These are phyloP conservation scores for Aleiodes sp. DNA, from an alignment of 1,140 invertebrate genomes.

Conservation along the genomic window DNA sequence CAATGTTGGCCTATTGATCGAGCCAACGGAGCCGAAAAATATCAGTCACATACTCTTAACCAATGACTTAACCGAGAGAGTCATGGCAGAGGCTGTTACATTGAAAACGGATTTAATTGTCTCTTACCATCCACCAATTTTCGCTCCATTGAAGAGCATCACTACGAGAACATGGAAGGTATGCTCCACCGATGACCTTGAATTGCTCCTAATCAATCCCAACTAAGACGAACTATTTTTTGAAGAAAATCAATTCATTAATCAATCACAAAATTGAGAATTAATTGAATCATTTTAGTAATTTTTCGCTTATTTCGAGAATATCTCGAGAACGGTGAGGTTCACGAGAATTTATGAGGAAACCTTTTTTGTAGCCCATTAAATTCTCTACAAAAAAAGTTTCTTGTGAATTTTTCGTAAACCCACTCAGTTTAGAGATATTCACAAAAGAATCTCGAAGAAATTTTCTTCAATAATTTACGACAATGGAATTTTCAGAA, in stretches of 20 bases:
- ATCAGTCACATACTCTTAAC: conserved; percentile 84
- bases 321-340: too few relatives aligned
- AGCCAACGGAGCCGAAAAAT: conserved; percentile 74
- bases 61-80: conserved; percentile 92
- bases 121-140: conserved; percentile 96
- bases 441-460: conserved; percentile 15
- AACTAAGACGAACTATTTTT: not conserved
- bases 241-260: not conserved
- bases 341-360: too few relatives aligned
- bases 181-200: conserved; percentile 26
- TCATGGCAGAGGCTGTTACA: conserved; percentile 84
- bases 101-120: conserved; percentile 82
- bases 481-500: too few relatives aligned
- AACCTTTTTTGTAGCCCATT: too few relatives aligned
- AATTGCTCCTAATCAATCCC: too few relatives aligned
- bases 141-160: conserved; percentile 83
- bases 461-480: too few relatives aligned
- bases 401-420: too few relatives aligned
- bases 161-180: conserved; percentile 79
- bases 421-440: too few relatives aligned
- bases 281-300: conserved; percentile 13
- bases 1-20: conserved; percentile 92
- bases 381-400: too few relatives aligned
- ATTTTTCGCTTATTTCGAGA: too few relatives aligned
- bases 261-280: not conserved